These are phyloP conservation scores for Anthonomus grandis DNA, from an alignment of 1,140 invertebrate genomes.

Conservation along the genomic window DNA sequence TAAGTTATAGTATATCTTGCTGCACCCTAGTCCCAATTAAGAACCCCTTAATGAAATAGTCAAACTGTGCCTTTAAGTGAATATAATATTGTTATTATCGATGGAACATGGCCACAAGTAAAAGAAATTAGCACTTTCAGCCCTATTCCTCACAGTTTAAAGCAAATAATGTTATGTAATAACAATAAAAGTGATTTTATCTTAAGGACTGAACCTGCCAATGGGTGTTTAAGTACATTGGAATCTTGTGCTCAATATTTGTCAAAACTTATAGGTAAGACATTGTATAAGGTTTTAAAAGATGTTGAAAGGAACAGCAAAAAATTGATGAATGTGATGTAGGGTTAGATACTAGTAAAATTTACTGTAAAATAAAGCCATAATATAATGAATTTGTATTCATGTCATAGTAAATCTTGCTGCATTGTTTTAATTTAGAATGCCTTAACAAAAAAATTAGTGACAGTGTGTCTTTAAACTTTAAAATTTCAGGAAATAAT, in stretches of 20 bases:
- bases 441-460: too few species aligned
- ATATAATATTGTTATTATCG: constrained; percentile 83
- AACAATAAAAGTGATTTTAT: constrained; percentile 79
- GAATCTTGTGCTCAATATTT: constrained; percentile 85
- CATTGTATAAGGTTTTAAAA: constrained; percentile 58
- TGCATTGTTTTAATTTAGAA: too few species aligned
- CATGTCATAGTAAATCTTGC: too few species aligned
- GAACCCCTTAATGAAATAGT: constrained; percentile 41
- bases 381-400: too few species aligned
- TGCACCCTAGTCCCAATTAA: constrained; percentile 77
- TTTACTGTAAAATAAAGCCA: too few species aligned
- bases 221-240: constrained; percentile 85
- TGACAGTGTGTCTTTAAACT: too few species aligned
- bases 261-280: constrained; percentile 74
- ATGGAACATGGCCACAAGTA: constrained; percentile 93
- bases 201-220: constrained; percentile 88
- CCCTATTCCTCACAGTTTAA: constrained; percentile 61
- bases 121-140: constrained; percentile 79
- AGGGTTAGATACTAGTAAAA: too few species aligned
- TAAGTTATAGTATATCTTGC: too few species aligned
- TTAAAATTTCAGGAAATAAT: too few species aligned
- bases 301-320: constrained; percentile 38
- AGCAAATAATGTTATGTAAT: constrained; percentile 73
- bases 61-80: constrained; percentile 27
- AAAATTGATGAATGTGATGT: too few species aligned